Base-by-base conservation (phyloP, 2,113 vertebrate genomes). In the Pangasianodon hypophthalmus region DNA sequence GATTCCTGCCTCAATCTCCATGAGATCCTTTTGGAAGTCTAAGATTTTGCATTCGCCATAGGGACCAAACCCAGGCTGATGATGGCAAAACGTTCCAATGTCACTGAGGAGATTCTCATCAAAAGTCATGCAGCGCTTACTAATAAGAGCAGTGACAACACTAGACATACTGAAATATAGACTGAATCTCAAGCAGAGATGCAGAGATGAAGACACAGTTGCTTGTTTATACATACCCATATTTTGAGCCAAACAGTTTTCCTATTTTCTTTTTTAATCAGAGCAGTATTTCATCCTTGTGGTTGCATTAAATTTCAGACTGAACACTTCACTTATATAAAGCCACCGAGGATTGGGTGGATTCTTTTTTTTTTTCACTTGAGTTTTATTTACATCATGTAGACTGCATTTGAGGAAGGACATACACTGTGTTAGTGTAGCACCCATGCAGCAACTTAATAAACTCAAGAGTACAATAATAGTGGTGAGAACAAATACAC, bases 61-160 rank as follows among this genome's bases (percentile, higher is more conserved):
- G 9, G 71, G 88, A 37, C 93, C 89, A 67, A 52, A 58, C 5
- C 90, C 91, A 32, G 91, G 67, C 2, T 2, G 14, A 77, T 62
- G 13, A 6, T 10, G 0, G 69, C 90, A 92, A 7, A 84, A 3
- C 0, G 79, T 77, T 29, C 86, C 87, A 18, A 88, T 83, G 26
- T 92, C 90, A 37, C 21, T 13, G 41, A 86, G 81, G 18, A 88
- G 73, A 75, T 90, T 48, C 80, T 92, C 89, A 14, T 91, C 58
- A 7, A 86, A 90, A 21, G 84, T 82, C 11, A 82, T 18, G 52
- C 92, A 92, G 84, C 32, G 50, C 26, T 67, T 85, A 32, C 0
- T 67, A 14, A 91, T 90, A n/a, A 86, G 54, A 24, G 77, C 91
- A 56, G 86, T 62, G 29, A 44, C 69, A 4, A 41, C 19, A 58